These are phyloP conservation scores for Syngnathoides biaculeatus DNA, from an alignment of 2,113 vertebrate genomes.

Conservation along the genomic window DNA sequence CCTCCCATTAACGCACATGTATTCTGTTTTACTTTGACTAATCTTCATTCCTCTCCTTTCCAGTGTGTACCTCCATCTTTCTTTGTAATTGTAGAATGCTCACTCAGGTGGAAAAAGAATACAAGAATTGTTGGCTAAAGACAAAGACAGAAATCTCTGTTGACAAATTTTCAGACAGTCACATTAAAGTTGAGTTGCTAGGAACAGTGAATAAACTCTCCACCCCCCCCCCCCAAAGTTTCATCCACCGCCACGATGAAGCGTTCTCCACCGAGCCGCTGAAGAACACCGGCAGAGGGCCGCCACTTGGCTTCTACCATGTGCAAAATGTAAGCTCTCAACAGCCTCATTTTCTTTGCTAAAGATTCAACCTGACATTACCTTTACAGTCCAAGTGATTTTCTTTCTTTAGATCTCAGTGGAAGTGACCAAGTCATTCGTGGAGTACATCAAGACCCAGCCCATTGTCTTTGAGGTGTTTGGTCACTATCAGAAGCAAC, in stretches of 20 bases:
- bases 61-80: too few species aligned
- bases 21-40: too few species aligned
- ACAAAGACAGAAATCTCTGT: too few species aligned
- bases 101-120: neutral
- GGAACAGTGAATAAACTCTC: neutral
- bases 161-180: too few species aligned
- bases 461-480: conserved; percentile 98
- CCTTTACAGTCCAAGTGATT: neutral
- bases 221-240: too few species aligned
- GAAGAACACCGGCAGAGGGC: conserved; percentile 95
- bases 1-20: too few species aligned
- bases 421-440: conserved; percentile 93
- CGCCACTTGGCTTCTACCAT: conserved; percentile 94
- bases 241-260: conserved; percentile 95
- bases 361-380: neutral
- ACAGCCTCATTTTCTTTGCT: neutral
- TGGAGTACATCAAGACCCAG: conserved; percentile 94
- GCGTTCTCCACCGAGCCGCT: conserved; percentile 97
- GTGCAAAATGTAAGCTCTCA: conserved; percentile 85
- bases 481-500: conserved; percentile 96
- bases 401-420: conserved; percentile 81
- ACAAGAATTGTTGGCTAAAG: too few species aligned
- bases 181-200: neutral
- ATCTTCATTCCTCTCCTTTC: too few species aligned
- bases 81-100: neutral